phyloP scores from a whole-genome alignment of 2,888 invertebrate species.

The Polylopha cassiicola region DNA sequence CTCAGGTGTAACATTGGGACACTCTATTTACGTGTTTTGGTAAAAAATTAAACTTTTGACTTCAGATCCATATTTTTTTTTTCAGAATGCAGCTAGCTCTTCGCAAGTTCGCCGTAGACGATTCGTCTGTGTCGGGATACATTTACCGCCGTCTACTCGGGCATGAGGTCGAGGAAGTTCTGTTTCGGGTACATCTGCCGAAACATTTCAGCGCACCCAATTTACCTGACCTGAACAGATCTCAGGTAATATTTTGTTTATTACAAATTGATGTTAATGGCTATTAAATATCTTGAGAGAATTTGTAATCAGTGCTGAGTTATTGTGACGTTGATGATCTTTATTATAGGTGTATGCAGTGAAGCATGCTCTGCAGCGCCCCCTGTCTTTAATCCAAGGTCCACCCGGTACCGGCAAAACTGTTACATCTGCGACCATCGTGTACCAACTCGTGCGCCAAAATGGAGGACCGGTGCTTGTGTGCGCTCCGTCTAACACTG shows the following conservation, averaged over 20 bases:
- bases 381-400: conserved; percentile 97
- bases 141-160: conserved; percentile 98
- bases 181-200: conserved; percentile 93
- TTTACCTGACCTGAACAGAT: conserved; percentile 97
- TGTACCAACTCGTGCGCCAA: conserved; percentile 97
- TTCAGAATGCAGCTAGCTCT: conserved; percentile 95
- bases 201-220: conserved; percentile 98
- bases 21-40: conserved; percentile 1
- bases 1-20: conserved; percentile 6
- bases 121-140: conserved; percentile 96
- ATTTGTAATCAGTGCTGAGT: too few relatives aligned
- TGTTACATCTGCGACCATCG: conserved; percentile 99
- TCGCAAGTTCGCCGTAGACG: conserved; percentile 96
- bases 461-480: conserved; percentile 96
- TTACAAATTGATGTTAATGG: too few relatives aligned
- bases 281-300: too few relatives aligned
- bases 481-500: conserved; percentile 99
- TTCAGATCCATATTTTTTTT: conserved; percentile 17
- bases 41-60: neutral
- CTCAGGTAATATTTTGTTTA: conserved; percentile 79
- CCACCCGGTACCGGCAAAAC: conserved; percentile 99
- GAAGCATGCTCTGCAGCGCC: conserved; percentile 97
- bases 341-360: conserved; percentile 92
- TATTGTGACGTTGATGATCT: too few relatives aligned
- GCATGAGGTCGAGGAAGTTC: conserved; percentile 94